Evolutionary conservation across 2,888 invertebrate genomes (phyloP).

Genomic region (Timema podura): DNA sequence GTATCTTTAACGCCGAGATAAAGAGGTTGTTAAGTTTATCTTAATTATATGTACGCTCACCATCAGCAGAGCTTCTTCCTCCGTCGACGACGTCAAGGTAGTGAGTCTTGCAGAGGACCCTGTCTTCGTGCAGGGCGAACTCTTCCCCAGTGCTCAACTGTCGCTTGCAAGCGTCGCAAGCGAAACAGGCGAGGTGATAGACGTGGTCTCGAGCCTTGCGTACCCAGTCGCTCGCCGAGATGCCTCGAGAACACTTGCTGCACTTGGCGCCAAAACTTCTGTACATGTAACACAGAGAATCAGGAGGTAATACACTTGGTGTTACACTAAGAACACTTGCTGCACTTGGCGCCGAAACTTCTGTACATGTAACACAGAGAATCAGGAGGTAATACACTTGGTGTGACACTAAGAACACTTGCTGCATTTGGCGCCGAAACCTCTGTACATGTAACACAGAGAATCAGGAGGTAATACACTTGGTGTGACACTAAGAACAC

Average conservation of each 20-base stretch:
- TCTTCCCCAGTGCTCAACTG: conserved; percentile 94
- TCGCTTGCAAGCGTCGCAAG: conserved; percentile 92
- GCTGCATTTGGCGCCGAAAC: conserved; percentile 93
- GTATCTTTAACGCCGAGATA: no score
- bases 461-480: neutral
- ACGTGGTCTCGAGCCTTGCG: conserved; percentile 90
- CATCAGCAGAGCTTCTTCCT: conserved; percentile 80
- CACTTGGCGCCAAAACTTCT: conserved; percentile 97
- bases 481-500: neutral
- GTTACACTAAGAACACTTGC: conserved; percentile 51
- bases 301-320: neutral
- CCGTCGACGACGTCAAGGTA: conserved; percentile 89
- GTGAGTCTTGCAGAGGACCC: conserved; percentile 95
- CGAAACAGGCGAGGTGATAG: conserved; percentile 98
- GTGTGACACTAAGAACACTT: conserved; percentile 46
- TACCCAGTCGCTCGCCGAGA: conserved; percentile 96
- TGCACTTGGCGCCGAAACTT: conserved; percentile 94
- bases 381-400: neutral
- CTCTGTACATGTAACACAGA: conserved; percentile 57
- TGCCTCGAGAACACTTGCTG: conserved; percentile 88
- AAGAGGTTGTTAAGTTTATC: no score
- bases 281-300: conserved; percentile 41
- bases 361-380: conserved; percentile 53
- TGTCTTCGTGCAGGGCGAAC: conserved; percentile 91
- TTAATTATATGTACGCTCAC: conserved; percentile 48